Base-by-base conservation (phyloP, 2,113 vertebrate species). In the Cebus imitator region DNA sequence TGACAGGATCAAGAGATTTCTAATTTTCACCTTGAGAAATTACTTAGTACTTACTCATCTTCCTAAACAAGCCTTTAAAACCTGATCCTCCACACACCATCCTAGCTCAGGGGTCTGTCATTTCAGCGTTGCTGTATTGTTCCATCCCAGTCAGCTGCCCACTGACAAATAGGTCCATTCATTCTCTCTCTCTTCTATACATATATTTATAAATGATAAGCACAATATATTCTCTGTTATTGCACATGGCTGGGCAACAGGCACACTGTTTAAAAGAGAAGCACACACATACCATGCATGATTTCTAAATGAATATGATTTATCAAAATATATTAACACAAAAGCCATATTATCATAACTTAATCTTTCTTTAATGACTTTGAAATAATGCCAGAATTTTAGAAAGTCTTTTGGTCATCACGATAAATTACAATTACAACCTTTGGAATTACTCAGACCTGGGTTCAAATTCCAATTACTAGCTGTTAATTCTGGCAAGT, bases 151-250 rank as follows among this genome's bases (percentile, higher is more conserved):
- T 61, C 64, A 73, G 89, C 37, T 5, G 25, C 13, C 55, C 84
- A 37, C 45, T 85, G 91, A 97, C 93, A 97, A 97, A 94, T 0
- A 91, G 20, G 7, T 43, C 72, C 87, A 92, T 97, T 97, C 97
- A 98, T 76, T 52, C 52, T 37, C 86, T 84, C 70, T 20, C 45
- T 27, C 70, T 91, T 70, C 94, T 95, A 45, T 35, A 89, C 90
- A 97, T 96, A 93, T 90, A 78, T 97, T 96, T 96, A 93, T 96
- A 98, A 96, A 97, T 50, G 35, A 76, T 32, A 90, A 93, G 48
- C 84, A 97, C 96, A 98, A 93, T 96, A 95, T 89, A 94, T 20
- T 87, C 78, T 95, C 94, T 97, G 95, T 97, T 81, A 95, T 70
- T 87, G 55, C 64, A 81, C 61, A 83, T 14, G n/a, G 27, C 45